Evolutionary conservation across 1,140 invertebrate genomes (phyloP).

Genomic region (Capitella teleta): DNA sequence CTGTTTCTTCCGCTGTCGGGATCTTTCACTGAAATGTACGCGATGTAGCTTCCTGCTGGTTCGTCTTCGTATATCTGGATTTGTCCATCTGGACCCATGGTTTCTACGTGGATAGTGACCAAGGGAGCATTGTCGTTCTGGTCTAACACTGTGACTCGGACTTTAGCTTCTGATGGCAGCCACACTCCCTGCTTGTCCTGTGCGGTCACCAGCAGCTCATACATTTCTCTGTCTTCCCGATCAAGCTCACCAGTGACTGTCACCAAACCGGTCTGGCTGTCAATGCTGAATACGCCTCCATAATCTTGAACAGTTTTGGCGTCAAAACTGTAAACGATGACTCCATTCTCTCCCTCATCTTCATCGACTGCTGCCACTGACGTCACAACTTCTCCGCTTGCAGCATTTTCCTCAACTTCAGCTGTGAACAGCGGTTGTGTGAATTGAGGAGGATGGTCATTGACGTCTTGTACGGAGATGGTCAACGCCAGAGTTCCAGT

Average conservation of each 20-base stretch:
- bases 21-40: slow-evolving; percentile 4
- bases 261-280: slow-evolving; percentile 2
- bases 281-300: slow-evolving; percentile 1
- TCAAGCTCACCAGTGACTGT: neutral
- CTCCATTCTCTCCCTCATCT: slow-evolving; percentile 10
- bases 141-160: slow-evolving; percentile 1
- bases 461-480: slow-evolving; percentile 70
- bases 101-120: neutral
- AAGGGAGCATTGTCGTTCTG: neutral
- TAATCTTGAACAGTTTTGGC: neutral
- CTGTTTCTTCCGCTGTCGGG: slow-evolving; percentile 1
- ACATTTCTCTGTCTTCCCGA: neutral
- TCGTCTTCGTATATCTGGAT: slow-evolving; percentile 1
- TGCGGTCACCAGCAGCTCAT: slow-evolving; percentile 2
- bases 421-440: slow-evolving; percentile 84
- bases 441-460: slow-evolving; percentile 90
- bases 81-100: neutral
- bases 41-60: neutral
- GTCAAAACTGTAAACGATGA: neutral
- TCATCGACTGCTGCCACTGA: slow-evolving; percentile 7
- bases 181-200: neutral
- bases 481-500: slow-evolving; percentile 65
- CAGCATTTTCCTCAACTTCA: slow-evolving; percentile 71
- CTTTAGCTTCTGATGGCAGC: neutral
- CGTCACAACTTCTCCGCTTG: slow-evolving; percentile 17